Conservation (phyloP, 2,888 invertebrate species). For the Leptinotarsa peninsularis region DNA sequence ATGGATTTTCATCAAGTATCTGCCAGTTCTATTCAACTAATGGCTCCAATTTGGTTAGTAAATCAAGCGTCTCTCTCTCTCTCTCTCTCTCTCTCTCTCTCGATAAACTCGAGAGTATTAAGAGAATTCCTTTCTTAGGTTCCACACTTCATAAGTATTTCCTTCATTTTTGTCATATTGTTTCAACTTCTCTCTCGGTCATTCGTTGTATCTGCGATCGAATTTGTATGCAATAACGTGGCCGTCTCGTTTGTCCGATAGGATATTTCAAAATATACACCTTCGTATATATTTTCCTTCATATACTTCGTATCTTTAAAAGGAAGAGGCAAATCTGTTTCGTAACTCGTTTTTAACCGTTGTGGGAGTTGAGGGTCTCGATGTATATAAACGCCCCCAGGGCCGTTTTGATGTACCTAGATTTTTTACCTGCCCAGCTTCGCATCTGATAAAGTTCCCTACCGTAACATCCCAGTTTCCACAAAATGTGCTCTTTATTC, state of each 20-base stretch:
- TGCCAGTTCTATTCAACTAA: no score
- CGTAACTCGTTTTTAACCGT: neutral
- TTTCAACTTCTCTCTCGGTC: neutral
- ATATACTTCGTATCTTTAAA: neutral
- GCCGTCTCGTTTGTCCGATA: neutral
- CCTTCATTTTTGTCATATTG: no score
- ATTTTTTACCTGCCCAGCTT: neutral
- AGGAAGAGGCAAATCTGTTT: slow-evolving; percentile 2
- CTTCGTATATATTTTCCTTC: neutral
- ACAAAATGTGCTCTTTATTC: neutral
- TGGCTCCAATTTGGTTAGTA: no score
- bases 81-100: no score
- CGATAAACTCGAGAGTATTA: no score
- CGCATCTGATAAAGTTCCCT: neutral
- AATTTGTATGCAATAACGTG: neutral
- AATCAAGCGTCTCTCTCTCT: no score
- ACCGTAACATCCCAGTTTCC: neutral
- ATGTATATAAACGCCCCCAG: neutral
- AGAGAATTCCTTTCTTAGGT: no score
- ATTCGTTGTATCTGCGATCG: neutral
- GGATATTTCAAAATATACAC: slow-evolving; percentile 1
- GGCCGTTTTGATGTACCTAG: neutral
- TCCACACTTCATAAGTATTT: no score
- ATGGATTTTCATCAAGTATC: no score
- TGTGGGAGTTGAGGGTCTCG: neutral